Evolutionary conservation across 2,888 invertebrate genomes (phyloP), one percentile per base, ranked within the genome.

Genomic region (Eledona agricola): DNA sequence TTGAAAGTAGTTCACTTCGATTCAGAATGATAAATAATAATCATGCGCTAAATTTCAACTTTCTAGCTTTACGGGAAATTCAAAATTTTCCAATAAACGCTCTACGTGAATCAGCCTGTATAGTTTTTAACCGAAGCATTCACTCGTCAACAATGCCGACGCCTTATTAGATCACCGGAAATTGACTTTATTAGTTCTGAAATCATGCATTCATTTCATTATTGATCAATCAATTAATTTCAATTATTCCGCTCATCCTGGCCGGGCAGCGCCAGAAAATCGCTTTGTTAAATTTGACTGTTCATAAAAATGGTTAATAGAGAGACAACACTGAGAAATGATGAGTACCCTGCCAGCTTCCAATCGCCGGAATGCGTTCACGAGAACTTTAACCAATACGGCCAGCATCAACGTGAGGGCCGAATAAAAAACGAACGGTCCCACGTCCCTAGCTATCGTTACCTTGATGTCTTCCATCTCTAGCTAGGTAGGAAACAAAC

Each of bases 391-490:
- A 59, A 74, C 67, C 64, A 70, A 66, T 69, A 71, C 60, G 60
- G 74, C 75, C 61, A 72, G 61, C 65, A 70, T 66, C 64, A 72
- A 63, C 56, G 72, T 69, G 62, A 70, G 69, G 61, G 68, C 66
- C 64, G 66, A 67, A 64, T 66, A 71, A 67, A 72, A 70, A 65
- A 70, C 61, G 66, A 65, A 60, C 58, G 68, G 66, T 66, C 68
- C 69, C 66, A 62, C 65, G 61, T 65, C 64, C 51, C 57, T 51
- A 58, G 51, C 63, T 59, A 69, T 62, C 65, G 73, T 74, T 74
- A 74, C 74, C 75, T 75, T 71, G 61, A 69, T 60, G 58, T 42
- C 31, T 25, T 73, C 74, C 72, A 72, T 72, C 37, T 58, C 57
- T 46, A 40, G 37, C 37, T 37, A 37, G 29, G 13, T n/a, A n/a